Evolutionary conservation across 1,140 invertebrate species (phyloP).

Genomic region (Brachionus plicatilis): DNA sequence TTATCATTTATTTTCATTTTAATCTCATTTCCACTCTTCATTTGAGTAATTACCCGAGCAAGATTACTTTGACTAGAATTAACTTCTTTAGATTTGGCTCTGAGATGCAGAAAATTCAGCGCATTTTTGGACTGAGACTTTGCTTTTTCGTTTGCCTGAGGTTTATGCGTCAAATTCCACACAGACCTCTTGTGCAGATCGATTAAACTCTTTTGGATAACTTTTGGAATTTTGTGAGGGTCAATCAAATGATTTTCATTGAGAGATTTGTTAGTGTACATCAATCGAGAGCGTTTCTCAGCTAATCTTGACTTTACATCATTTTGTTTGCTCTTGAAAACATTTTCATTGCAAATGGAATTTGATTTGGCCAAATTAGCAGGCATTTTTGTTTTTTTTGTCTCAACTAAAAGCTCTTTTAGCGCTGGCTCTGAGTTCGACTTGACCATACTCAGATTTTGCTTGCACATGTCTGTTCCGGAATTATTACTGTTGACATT

Average conservation of each 20-base stretch:
- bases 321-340: background rate
- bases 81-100: background rate
- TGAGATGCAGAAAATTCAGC: background rate
- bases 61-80: background rate
- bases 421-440: background rate
- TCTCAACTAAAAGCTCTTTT: background rate
- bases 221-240: conserved; percentile 30
- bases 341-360: background rate
- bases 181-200: conserved; percentile 23
- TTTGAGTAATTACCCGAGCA: background rate
- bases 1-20: conserved; percentile 22
- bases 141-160: background rate
- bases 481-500: background rate
- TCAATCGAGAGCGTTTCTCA: background rate
- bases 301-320: background rate
- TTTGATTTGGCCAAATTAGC: background rate
- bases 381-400: background rate
- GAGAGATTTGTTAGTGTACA: background rate
- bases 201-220: conserved; percentile 36
- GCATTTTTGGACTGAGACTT: background rate
- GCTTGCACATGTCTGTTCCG: background rate
- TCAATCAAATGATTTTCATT: conserved; percentile 26
- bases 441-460: background rate
- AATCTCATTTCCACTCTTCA: background rate
- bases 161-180: conserved; percentile 30